Base-by-base conservation (phyloP, 1,140 invertebrate genomes). In the Hestina assimilis region DNA sequence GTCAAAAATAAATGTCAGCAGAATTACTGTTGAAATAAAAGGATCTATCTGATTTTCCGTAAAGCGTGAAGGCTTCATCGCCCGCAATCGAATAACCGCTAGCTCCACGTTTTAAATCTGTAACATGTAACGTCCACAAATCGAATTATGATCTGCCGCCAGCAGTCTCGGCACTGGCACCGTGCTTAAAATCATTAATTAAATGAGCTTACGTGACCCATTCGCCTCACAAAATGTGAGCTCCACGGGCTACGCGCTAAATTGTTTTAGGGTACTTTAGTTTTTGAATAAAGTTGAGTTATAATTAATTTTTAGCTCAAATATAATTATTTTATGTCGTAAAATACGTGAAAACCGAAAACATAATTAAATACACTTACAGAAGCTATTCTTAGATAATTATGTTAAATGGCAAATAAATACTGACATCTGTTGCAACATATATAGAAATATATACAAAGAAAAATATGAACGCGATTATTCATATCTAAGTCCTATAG, bases 101-200 rank as follows among this genome's bases (percentile, higher is more conserved):
- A 55, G 46, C 46, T 51, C 21, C 47, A 41, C 61, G 54, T 66
- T 66, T 66, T 69, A 63, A 67, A 65, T 60, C 62, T 48, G 46
- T 50, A 58, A 66, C 64, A 62, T 63, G 43, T 57, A 63, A 51
- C 57, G 59, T 65, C 59, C 59, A 41, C 31, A 63, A 72, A 75
- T 64, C 40, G 65, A 67, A 69, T 72, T 66, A 65, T 48, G 47
- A 54, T 63, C 42, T 51, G 29, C 52, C 33, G 53, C 4, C 53
- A 33, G 42, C 53, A 23, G 28, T 46, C 7, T 54, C 52, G 58
- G 38, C 35, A 31, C 47, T 38, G 38, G 53, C 9, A 21, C 17
- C 53, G 61, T 60, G 33, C 33, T 71, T 68, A 57, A 69, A 72
- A 72, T 75, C 70, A 72, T 59, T 75, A 72, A 70, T 75, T 71